Base-by-base conservation (phyloP, 2,113 vertebrate species). In the Seriola quinqueradiata region DNA sequence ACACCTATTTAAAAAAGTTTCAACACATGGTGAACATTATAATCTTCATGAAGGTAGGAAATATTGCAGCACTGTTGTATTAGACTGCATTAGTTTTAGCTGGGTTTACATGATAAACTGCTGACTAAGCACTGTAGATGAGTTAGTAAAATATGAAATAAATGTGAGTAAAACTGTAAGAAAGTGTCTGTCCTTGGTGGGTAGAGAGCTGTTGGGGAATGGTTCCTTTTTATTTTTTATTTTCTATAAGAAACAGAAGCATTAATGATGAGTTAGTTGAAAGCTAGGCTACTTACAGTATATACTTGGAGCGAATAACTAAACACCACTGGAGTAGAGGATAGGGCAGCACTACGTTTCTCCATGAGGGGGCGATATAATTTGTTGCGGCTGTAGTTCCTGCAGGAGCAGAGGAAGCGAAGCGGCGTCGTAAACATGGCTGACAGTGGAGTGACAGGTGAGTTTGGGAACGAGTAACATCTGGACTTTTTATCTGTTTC, bases 371-470 rank as follows among this genome's bases (percentile, higher is more conserved):
- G 92, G 87, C 90, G 55, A 13, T 79, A 32, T 17, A 25, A 1
- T 34, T 36, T 60, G 9, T 0, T 0, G 1, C 1, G 21, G 2
- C n/a, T 1, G n/a, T 40, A 42, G 60, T 69, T 84, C 63, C 5
- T 42, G 48, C 42, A 19, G 81, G 70, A 55, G 55, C 42, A 10
- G 75, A 61, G 78, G 82, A 84, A 85, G 73, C 71, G 48, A 40
- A 82, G 81, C 66, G 3, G 78, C 32, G 38, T 11, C 78, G 87
- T 87, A 94, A 95, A 95, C 87, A 96, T 96, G 95, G 95, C 94
- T 32, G 95, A 95, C 84, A 82, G 83, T 61, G 89, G 77, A 69
- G 92, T 81, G 75, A 89, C 87, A 92, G 92, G 87, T 90, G 89
- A 89, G 88, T 86, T 58, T 32, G 34, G 19, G 46, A 86, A 83